A percentile compares a stretch with the other conserved stretches of the same genome.
Evolutionary conservation across 2,113 vertebrate species (phyloP).

Genomic region (Enhydra lutris): DNA sequence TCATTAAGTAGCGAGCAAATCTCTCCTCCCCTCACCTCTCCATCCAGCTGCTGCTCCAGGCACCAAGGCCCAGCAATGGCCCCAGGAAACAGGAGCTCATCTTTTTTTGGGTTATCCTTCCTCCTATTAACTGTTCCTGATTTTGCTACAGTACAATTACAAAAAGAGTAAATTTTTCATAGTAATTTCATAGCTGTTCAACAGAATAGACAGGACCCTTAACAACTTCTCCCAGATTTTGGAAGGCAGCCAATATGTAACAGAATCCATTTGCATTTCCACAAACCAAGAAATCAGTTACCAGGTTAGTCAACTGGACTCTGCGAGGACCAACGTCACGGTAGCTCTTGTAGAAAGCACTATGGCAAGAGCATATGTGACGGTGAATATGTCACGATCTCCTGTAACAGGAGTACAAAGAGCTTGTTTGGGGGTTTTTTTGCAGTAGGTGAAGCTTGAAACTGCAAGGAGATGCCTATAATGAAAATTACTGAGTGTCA

Average conservation of each 20-base stretch:
- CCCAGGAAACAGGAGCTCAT: neutral
- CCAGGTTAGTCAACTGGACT: neutral
- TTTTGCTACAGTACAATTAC: neutral
- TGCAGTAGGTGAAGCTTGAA: neutral
- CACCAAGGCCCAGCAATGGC: neutral
- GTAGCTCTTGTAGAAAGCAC: neutral
- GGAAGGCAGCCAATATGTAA: neutral
- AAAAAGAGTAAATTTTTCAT: neutral
- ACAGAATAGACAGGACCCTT: neutral
- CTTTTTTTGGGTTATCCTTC: neutral
- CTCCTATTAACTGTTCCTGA: neutral
- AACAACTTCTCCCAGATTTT: neutral
- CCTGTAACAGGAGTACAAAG: neutral
- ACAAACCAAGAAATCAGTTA: neutral
- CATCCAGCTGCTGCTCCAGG: neutral
- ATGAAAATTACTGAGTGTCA: neutral
- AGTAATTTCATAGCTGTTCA: neutral
- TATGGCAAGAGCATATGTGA: neutral
- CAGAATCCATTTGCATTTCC: neutral
- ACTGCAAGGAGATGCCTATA: neutral
- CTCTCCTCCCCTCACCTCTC: neutral
- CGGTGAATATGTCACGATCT: neutral
- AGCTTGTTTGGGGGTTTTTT: neutral
- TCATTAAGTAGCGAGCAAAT: neutral
- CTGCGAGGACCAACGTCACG: neutral